Percentiles rank a stretch among this genome's conserved stretches.
These are phyloP conservation scores for Oreortyx pictus DNA, from an alignment of 2,797 vertebrate genomes.

Conservation along the genomic window DNA sequence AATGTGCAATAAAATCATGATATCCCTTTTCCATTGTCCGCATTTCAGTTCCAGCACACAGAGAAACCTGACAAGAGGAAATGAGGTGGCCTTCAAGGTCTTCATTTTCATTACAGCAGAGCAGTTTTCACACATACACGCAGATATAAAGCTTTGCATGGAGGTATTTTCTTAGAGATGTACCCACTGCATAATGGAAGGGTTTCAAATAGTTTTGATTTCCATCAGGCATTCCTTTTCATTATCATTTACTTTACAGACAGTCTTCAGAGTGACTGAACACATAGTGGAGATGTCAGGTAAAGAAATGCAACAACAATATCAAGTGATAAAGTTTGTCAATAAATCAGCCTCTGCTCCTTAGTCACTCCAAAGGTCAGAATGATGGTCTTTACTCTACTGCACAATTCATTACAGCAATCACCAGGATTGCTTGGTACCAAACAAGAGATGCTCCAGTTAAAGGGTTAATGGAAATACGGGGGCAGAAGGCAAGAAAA, in stretches of 20 bases:
- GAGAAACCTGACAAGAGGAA: neutral
- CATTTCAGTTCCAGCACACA: neutral
- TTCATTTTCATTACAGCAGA: neutral
- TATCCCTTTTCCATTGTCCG: neutral
- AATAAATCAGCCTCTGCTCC: neutral
- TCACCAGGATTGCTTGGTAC: neutral
- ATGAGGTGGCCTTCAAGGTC: neutral
- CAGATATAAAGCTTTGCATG: neutral
- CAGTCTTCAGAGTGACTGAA: neutral
- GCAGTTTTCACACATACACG: neutral
- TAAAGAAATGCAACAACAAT: neutral
- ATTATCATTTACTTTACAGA: neutral
- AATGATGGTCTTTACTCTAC: neutral
- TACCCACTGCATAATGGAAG: neutral
- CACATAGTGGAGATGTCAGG: neutral
- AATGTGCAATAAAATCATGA: neutral
- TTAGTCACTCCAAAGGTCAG: neutral
- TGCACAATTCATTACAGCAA: neutral
- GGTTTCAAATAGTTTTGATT: fast-evolving
- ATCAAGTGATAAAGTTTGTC: neutral
- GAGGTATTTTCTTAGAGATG: neutral
- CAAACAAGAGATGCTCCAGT: neutral
- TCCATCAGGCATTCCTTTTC: fast-evolving
- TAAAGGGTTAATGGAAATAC: neutral
- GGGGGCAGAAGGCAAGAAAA: neutral